Base-by-base conservation (phyloP, 2,888 invertebrate genomes). In the Tipula vernalis region DNA sequence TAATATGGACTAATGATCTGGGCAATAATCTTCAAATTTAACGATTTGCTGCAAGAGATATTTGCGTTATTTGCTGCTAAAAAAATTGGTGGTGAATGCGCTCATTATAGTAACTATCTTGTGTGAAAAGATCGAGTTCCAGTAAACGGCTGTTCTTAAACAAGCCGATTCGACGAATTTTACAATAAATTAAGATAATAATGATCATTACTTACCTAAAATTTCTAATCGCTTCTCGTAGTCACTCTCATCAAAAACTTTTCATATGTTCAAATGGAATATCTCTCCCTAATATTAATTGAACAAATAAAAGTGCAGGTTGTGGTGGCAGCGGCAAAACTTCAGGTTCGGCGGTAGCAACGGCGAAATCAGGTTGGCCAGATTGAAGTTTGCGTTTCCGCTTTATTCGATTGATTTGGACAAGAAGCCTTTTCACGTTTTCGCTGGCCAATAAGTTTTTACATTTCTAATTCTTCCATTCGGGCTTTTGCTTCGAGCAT, bases 371-470 rank as follows among this genome's bases (percentile, higher is more conserved):
- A n/a, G 39, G n/a, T 13, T 84, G 84, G 6, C 71, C 71, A 2
- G 39, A 10, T 3, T 39, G 94, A 87, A 93, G 94, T 93, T 95
- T 96, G 88, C 98, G 93, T n/a, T 0, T 97, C 97, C 87, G 95
- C 94, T 91, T 96, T 97, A 90, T 99, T 99, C 36, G 96, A 94
- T 91, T 98, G 88, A 99, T 99, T 92, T 98, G 96, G 39, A 97
- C 96, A 86, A 94, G 94, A 0, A 99, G 96, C 93, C 90, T 98
- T 98, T 89, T 99, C 98, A 15, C 96, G 92, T 88, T 95, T 95
- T 86, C 97, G 94, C 90, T 96, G 96, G 88, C 98, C 98, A 0
- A 91, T 86, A 0, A 91, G 91, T 87, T 92, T 92, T 71, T 91
- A 90, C 91, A 91, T 91, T 89, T 92, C 91, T 44, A 91, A 87